Evolutionary conservation across 2,797 vertebrate species (phyloP).

Genomic region (Hydrocynus forskahlii): DNA sequence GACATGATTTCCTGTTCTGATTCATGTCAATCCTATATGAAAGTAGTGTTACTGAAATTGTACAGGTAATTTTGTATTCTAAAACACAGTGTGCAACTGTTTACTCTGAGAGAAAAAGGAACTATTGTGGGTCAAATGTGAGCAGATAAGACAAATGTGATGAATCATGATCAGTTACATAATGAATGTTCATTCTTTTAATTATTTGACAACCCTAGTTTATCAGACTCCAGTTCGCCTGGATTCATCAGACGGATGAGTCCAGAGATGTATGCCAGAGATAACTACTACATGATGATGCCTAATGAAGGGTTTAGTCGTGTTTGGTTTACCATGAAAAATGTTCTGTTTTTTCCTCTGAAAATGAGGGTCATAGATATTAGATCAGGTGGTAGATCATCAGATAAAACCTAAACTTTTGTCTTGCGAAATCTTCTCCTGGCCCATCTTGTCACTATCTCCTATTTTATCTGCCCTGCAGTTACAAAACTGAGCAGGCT

Average conservation of each 20-base stretch:
- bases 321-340: neutral
- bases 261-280: neutral
- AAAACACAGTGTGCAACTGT: too few relatives aligned
- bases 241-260: neutral
- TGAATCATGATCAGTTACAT: too few relatives aligned
- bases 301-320: neutral
- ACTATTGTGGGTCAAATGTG: too few relatives aligned
- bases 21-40: too few relatives aligned
- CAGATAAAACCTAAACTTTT: neutral
- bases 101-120: too few relatives aligned
- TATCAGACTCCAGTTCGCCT: too few relatives aligned
- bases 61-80: too few relatives aligned
- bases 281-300: neutral
- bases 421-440: neutral
- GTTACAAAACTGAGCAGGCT: neutral
- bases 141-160: too few relatives aligned
- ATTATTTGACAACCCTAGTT: too few relatives aligned
- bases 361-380: neutral
- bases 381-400: neutral
- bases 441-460: neutral
- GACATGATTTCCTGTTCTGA: too few relatives aligned
- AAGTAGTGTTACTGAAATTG: too few relatives aligned
- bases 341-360: neutral
- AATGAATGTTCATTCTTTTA: too few relatives aligned
- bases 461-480: neutral